These are phyloP conservation scores for Clanis bilineata DNA, from an alignment of 2,888 invertebrate species.

Conservation along the genomic window DNA sequence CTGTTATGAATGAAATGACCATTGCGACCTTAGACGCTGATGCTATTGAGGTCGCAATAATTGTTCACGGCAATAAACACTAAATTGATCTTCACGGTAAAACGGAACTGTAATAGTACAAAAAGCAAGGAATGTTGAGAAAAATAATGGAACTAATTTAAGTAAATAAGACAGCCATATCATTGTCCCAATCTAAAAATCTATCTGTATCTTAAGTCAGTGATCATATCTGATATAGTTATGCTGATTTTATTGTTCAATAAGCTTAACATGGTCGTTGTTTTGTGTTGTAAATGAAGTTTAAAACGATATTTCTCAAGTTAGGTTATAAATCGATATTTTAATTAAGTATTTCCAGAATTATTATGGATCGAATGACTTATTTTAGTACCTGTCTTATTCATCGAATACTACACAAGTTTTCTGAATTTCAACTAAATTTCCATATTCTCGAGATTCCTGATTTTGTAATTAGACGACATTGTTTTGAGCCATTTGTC, in stretches of 20 bases:
- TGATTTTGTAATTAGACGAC: too few relatives aligned
- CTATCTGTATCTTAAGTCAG: neutral
- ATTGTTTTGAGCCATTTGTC: too few relatives aligned
- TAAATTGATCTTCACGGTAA: constrained; percentile 1
- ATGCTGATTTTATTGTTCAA: too few relatives aligned
- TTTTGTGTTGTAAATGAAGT: too few relatives aligned
- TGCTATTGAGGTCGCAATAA: neutral
- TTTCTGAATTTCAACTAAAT: too few relatives aligned
- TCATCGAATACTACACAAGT: too few relatives aligned
- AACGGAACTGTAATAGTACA: neutral
- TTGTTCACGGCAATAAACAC: neutral
- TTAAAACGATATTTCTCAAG: too few relatives aligned
- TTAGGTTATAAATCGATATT: too few relatives aligned
- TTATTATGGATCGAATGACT: too few relatives aligned
- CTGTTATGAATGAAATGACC: constrained; percentile 30
- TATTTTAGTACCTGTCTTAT: too few relatives aligned
- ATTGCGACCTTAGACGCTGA: constrained; percentile 12
- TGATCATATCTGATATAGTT: neutral
- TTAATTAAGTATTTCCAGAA: too few relatives aligned
- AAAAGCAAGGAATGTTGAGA: neutral
- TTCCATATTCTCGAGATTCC: too few relatives aligned
- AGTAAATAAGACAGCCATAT: neutral
- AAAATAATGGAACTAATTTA: neutral
- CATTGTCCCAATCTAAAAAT: neutral
- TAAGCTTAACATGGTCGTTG: neutral